phyloP scores from a whole-genome alignment of 1,140 invertebrate species.

The Delia radicum region DNA sequence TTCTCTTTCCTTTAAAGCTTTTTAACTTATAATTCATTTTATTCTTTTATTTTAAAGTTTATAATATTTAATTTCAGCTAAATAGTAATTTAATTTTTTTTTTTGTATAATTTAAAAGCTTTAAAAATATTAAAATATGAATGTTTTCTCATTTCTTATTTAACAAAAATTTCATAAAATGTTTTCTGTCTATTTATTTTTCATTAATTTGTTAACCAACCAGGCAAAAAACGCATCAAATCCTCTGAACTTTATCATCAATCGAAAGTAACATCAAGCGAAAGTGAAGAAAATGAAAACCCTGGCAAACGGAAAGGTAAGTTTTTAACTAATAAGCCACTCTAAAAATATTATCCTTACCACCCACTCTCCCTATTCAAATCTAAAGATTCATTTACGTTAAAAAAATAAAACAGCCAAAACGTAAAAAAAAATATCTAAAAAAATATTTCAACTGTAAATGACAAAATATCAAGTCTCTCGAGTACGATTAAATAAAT shows the following conservation, averaged over 20 bases:
- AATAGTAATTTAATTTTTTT: too few species aligned
- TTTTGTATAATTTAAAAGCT: slow-evolving; percentile 8
- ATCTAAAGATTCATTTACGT: not conserved
- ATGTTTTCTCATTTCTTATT: not conserved
- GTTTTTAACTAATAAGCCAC: slow-evolving; percentile 7
- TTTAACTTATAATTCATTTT: too few species aligned
- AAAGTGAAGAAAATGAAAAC: slow-evolving; percentile 50
- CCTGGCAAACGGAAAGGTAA: slow-evolving; percentile 54
- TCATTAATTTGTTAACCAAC: not conserved
- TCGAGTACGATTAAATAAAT: slow-evolving; percentile 14
- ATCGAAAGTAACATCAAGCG: slow-evolving; percentile 45
- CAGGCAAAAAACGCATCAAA: slow-evolving; percentile 54
- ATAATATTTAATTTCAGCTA: too few species aligned
- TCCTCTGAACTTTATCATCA: slow-evolving; percentile 52
- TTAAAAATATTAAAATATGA: too few species aligned
- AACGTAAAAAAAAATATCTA: not conserved
- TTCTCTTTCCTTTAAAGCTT: too few species aligned
- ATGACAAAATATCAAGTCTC: slow-evolving; percentile 11
- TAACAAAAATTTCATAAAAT: not conserved
- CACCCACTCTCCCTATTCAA: not conserved
- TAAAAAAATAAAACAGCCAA: not conserved
- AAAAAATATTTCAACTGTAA: not conserved
- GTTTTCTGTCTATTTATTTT: not conserved
- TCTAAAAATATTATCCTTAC: too few species aligned
- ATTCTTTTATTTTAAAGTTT: too few species aligned